phyloP scores from a whole-genome alignment of 2,113 vertebrate species.

The Carassius auratus region DNA sequence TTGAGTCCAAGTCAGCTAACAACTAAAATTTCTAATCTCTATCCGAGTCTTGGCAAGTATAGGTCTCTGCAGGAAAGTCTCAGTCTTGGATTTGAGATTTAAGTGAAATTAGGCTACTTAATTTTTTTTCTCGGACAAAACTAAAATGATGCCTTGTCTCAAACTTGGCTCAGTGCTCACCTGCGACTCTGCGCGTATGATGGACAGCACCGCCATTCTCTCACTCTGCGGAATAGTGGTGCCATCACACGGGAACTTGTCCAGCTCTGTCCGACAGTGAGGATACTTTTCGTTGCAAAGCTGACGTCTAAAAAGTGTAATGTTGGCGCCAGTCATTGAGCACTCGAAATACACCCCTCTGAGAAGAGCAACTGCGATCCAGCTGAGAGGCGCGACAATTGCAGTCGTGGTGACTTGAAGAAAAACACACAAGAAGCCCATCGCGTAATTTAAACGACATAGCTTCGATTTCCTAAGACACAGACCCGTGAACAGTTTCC shows the following conservation, averaged over 20 bases:
- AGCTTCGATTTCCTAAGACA: slow-evolving; percentile 13
- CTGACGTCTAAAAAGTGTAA: accelerated
- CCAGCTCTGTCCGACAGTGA: slow-evolving; percentile 52
- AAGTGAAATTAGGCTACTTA: too few species aligned
- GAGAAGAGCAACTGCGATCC: slow-evolving; percentile 79
- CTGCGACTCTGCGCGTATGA: slow-evolving; percentile 80
- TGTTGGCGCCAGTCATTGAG: slow-evolving; percentile 60
- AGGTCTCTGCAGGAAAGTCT: too few species aligned
- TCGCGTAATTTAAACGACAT: accelerated
- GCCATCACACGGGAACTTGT: slow-evolving; percentile 68
- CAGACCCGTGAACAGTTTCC: slow-evolving; percentile 75
- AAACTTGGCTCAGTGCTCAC: slow-evolving; percentile 60
- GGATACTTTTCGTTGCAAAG: slow-evolving; percentile 33
- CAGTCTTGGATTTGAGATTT: neutral
- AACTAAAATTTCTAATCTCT: neutral
- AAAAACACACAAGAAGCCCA: accelerated
- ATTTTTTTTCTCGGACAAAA: neutral
- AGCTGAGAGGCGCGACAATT: slow-evolving; percentile 74
- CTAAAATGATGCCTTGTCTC: neutral
- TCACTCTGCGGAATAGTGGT: accelerated
- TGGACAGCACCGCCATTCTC: neutral
- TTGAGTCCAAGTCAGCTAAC: neutral
- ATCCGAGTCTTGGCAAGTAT: neutral
- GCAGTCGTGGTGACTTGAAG: slow-evolving; percentile 47
- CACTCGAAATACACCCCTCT: slow-evolving; percentile 75